A percentile compares a stretch with the other conserved stretches of the same genome.
phyloP scores from a whole-genome alignment of 2,797 vertebrate genomes.

The Mormyrops attenuatus region DNA sequence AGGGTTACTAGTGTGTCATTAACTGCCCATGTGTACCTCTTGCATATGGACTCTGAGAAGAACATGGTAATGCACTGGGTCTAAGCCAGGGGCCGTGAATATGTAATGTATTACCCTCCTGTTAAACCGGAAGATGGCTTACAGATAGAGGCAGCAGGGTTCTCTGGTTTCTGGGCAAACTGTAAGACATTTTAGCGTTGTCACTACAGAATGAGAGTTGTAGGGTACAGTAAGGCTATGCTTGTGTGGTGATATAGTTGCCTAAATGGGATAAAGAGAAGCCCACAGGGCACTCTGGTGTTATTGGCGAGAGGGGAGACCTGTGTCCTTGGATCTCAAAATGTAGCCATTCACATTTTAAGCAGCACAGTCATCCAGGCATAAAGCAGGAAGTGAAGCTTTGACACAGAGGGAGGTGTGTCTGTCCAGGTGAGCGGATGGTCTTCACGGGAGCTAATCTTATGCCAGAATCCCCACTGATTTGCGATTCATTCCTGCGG shows the following conservation, averaged over 20 bases:
- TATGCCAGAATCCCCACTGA: background rate
- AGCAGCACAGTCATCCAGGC: background rate
- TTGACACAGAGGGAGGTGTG: background rate
- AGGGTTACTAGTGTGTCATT: background rate
- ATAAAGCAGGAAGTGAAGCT: background rate
- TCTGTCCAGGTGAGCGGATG: background rate
- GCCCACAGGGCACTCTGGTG: background rate
- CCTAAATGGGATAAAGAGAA: background rate
- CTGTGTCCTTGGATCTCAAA: background rate
- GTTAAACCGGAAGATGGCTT: background rate
- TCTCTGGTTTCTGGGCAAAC: background rate
- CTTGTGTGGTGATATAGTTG: background rate
- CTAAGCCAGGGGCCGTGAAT: background rate
- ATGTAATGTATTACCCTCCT: background rate
- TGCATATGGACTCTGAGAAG: background rate
- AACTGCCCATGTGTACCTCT: background rate
- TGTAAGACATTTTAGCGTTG: background rate
- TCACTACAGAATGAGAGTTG: background rate
- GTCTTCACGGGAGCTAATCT: background rate
- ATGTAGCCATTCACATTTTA: background rate
- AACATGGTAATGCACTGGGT: background rate
- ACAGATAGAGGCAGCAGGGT: background rate
- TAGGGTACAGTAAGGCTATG: background rate
- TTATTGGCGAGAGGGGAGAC: background rate
- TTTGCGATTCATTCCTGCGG: constrained; percentile 29